Percentiles rank a stretch among this genome's conserved stretches.
These are phyloP conservation scores for Acinonyx jubatus DNA, from an alignment of 2,113 vertebrate genomes.

Conservation along the genomic window DNA sequence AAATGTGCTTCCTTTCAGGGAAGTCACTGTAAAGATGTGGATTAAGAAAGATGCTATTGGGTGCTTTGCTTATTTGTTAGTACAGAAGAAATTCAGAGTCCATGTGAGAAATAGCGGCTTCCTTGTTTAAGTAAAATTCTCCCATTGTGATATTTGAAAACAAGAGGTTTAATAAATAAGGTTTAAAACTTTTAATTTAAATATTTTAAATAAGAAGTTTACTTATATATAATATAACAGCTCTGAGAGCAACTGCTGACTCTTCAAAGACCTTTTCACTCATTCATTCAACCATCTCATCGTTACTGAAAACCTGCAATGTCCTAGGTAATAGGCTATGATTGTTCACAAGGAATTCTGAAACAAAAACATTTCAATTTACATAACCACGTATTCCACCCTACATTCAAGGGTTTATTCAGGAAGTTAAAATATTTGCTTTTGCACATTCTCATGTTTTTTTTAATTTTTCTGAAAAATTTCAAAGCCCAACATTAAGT, in stretches of 20 bases:
- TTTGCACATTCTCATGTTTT: background rate
- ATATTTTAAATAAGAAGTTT: conserved; percentile 3
- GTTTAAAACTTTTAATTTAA: background rate
- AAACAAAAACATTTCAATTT: background rate
- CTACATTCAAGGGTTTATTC: background rate
- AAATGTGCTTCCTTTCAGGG: background rate
- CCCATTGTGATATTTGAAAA: conserved; percentile 35
- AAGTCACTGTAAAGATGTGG: conserved; percentile 29
- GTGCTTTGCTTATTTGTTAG: conserved; percentile 37
- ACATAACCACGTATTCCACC: background rate
- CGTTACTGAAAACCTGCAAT: background rate
- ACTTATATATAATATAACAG: background rate
- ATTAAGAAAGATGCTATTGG: conserved; percentile 26
- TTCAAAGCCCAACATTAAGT: background rate
- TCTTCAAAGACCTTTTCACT: background rate
- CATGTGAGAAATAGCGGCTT: background rate
- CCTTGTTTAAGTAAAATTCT: conserved; percentile 36
- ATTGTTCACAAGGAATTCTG: background rate
- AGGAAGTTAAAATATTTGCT: background rate
- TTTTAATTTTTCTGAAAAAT: background rate
- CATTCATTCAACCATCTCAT: background rate
- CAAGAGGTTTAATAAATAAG: background rate
- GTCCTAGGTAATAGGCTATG: background rate
- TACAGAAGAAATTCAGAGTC: conserved; percentile 31
- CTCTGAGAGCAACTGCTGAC: background rate